Conservation (phyloP, 2,797 vertebrate species). For the Geotrypetes seraphini region DNA sequence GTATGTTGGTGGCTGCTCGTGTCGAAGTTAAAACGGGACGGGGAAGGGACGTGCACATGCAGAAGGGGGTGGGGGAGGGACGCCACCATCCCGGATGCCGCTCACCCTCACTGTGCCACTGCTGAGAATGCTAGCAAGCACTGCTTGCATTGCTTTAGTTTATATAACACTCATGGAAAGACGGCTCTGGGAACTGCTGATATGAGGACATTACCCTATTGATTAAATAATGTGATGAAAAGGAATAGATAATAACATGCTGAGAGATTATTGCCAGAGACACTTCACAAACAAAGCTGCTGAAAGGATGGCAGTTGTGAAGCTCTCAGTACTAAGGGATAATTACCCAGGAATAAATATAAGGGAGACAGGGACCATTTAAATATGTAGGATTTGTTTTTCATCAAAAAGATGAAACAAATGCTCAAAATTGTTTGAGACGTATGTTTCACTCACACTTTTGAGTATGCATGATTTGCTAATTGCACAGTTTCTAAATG, state of each 20-base stretch:
- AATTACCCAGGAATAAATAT: slow-evolving; percentile 44
- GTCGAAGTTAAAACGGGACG: too few species aligned
- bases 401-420: too few species aligned
- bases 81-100: too few species aligned
- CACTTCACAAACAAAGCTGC: slow-evolving; percentile 45
- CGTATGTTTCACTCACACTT: too few species aligned
- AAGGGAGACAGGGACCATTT: slow-evolving; percentile 27
- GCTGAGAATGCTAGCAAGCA: slow-evolving; percentile 12
- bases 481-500: too few species aligned
- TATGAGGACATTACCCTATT: slow-evolving; percentile 48
- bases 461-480: too few species aligned
- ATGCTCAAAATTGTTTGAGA: too few species aligned
- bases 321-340: slow-evolving; percentile 31
- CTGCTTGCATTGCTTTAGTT: slow-evolving; percentile 35
- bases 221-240: slow-evolving; percentile 61
- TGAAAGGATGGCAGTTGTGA: slow-evolving; percentile 43
- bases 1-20: too few species aligned
- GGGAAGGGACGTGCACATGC: too few species aligned
- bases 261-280: slow-evolving; percentile 54
- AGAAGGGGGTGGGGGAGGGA: too few species aligned
- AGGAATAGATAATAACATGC: slow-evolving; percentile 43
- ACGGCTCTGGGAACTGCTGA: slow-evolving; percentile 29
- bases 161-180: slow-evolving; percentile 38
- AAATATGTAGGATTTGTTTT: too few species aligned
- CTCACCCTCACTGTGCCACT: too few species aligned